These are phyloP conservation scores for Chlorocebus sabaeus DNA, from an alignment of 2,113 vertebrate species.

Conservation along the genomic window DNA sequence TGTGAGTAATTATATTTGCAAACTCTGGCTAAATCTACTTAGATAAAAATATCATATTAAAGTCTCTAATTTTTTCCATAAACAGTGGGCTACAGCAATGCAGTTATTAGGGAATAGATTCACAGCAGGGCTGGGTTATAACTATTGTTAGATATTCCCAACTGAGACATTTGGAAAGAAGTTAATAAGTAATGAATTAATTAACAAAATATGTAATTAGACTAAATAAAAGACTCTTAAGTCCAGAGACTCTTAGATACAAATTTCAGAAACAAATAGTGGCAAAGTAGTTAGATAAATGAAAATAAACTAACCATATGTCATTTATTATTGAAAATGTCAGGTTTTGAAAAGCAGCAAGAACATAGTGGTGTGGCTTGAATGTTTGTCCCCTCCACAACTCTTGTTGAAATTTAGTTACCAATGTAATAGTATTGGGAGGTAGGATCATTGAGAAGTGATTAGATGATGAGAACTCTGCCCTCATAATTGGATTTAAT, in stretches of 20 bases:
- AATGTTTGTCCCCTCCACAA: neutral
- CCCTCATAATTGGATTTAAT: neutral
- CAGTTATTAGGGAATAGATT: neutral
- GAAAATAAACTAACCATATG: neutral
- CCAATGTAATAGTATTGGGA: neutral
- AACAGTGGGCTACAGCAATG: neutral
- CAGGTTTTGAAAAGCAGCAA: neutral
- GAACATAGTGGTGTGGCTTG: neutral
- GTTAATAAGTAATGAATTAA: neutral
- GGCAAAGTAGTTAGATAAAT: neutral
- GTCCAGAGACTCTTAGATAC: neutral
- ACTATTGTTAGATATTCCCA: neutral
- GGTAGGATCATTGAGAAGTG: too few relatives aligned
- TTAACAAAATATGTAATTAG: neutral
- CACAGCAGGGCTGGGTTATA: neutral
- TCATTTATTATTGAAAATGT: neutral
- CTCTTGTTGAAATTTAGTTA: neutral
- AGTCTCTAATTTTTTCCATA: neutral
- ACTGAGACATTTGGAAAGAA: neutral
- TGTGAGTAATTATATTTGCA: slow-evolving; percentile 9
- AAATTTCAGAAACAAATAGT: neutral
- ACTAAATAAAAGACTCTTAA: neutral
- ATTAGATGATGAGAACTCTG: neutral
- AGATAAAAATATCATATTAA: neutral
- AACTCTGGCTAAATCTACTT: neutral